phyloP scores from a whole-genome alignment of 2,113 vertebrate species.

The Cranoglanis bouderius region DNA sequence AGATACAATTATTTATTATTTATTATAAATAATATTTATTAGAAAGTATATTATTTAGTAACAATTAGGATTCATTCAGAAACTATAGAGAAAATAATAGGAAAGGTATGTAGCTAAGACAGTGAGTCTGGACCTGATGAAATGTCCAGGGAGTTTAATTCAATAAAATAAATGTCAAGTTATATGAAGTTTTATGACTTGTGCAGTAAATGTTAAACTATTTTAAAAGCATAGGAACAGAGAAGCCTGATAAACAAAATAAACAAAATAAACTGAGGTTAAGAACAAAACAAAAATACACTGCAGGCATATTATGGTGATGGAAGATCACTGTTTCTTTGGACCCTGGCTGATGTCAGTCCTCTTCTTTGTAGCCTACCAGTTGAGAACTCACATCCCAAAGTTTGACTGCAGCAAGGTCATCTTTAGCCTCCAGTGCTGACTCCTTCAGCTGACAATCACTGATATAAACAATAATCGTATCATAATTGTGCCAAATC shows the following conservation, averaged over 20 bases:
- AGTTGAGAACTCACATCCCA: conserved; percentile 58
- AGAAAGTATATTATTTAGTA: background rate
- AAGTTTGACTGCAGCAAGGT: conserved; percentile 50
- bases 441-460: conserved; percentile 56
- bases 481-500: conserved; percentile 3
- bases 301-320: conserved; percentile 20
- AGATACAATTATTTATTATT: background rate
- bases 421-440: conserved; percentile 54
- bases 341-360: conserved; percentile 26
- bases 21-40: no score
- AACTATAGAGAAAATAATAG: background rate
- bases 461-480: conserved; percentile 33
- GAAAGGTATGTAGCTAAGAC: background rate
- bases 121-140: background rate
- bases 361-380: conserved; percentile 45
- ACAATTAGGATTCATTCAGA: background rate
- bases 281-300: background rate
- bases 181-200: background rate
- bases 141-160: background rate
- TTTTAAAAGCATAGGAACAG: background rate
- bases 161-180: background rate
- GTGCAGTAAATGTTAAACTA: background rate
- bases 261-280: background rate
- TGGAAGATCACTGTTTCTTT: background rate
- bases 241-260: background rate